Evolutionary conservation across 2,797 vertebrate genomes (phyloP).

Genomic region (Crocodylus rhombifer): DNA sequence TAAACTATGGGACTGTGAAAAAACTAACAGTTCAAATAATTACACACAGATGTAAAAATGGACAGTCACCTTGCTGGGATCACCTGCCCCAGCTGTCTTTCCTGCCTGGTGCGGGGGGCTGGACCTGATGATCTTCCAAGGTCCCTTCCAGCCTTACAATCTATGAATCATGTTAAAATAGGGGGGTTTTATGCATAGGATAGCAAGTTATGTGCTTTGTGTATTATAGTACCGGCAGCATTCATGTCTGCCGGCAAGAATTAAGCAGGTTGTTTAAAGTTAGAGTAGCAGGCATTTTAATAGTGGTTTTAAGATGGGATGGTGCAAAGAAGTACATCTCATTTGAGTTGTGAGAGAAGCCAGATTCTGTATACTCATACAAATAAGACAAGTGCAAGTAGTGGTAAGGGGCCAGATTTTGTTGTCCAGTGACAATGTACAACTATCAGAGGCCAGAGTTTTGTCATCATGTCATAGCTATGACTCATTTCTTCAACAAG

Average conservation of each 20-base stretch:
- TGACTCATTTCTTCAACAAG: not conserved
- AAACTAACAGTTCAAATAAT: not conserved
- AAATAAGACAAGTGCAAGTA: not conserved
- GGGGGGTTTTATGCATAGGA: not conserved
- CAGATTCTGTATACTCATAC: not conserved
- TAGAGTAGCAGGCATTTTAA: not conserved
- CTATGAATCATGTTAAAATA: constrained; percentile 3
- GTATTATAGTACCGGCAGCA: not conserved
- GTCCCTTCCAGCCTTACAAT: too few relatives aligned
- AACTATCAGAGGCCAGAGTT: not conserved
- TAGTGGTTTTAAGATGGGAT: not conserved
- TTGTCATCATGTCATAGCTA: not conserved
- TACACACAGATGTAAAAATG: not conserved
- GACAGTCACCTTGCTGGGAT: too few relatives aligned
- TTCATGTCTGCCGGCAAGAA: not conserved
- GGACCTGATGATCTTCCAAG: too few relatives aligned
- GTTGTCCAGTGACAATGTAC: not conserved
- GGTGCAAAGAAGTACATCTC: not conserved
- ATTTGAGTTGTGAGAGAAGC: not conserved
- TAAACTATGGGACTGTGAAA: not conserved
- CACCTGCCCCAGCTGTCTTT: too few relatives aligned
- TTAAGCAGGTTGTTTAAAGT: not conserved
- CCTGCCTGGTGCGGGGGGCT: too few relatives aligned
- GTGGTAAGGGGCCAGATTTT: not conserved
- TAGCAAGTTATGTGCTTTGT: not conserved